Base-by-base conservation (phyloP, 2,113 vertebrate species). In the Phrynosoma platyrhinos region DNA sequence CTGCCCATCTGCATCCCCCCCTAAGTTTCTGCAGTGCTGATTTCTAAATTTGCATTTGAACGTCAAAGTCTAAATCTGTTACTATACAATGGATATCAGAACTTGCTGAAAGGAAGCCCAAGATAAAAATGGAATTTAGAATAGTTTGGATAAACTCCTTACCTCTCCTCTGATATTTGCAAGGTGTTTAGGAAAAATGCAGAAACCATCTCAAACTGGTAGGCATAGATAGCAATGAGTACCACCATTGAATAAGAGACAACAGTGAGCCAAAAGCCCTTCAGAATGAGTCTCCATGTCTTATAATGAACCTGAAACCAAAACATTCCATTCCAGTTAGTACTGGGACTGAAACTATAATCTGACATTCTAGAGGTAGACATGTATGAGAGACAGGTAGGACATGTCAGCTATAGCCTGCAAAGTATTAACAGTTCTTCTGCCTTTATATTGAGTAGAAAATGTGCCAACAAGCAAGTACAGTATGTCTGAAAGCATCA, bases 161-260 rank as follows among this genome's bases (percentile, higher is more conserved):
- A 97, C 97, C 96, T 96, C 21, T 98, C 97, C 88, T 98, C 97
- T 9, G 97, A 97, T 91, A 98, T 97, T 87, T 97, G 96, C 90
- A 97, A 94, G 36, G 96, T 96, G 89, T 97, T 95, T 75, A 85
- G 95, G 89, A 97, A 97, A 82, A 97, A 95, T 7, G 91, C 95
- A n/a, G 96, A 97, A 20, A 97, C 94, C 25, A 93, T 97, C 88
- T 96, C 96, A 94, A 97, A 97, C 94, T 98, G 97, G 90, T 97
- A 97, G 82, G 95, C 91, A 90, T 97, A 97, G 92, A 97, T 91
- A n/a, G 92, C 79, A 30, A 97, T 95, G 80, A 98, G 94, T 68
- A 97, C 97, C 72, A 97, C 66, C 95, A 96, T 96, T 58, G 98
- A 98, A 85, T 97, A 97, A 30, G 95, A 96, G 4, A 97, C 97